phyloP scores from a whole-genome alignment of 2,113 vertebrate genomes.

The Proterorhinus semilunaris region DNA sequence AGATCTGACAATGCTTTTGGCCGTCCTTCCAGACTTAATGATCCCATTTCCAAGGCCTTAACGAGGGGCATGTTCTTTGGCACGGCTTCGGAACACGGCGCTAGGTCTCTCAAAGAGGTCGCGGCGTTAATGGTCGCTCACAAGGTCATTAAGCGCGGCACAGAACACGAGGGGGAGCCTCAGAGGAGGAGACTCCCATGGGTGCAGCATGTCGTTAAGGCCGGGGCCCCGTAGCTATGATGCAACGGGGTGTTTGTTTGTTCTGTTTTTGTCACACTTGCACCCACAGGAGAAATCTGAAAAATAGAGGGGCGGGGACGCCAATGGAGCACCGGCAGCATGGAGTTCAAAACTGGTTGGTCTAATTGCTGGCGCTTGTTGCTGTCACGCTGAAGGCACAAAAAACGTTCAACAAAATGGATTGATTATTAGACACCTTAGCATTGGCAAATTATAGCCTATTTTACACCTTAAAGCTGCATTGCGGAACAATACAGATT shows the following conservation, averaged over 20 bases:
- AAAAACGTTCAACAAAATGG: background rate
- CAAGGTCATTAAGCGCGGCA: conserved; percentile 56
- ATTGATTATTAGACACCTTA: too few relatives aligned
- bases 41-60: conserved; percentile 62
- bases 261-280: conserved; percentile 57
- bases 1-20: conserved; percentile 32
- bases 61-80: conserved; percentile 66
- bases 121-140: conserved; percentile 45
- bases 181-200: conserved; percentile 41
- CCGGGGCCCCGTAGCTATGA: conserved; percentile 29
- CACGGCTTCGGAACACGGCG: conserved; percentile 35
- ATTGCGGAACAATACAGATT: too few relatives aligned
- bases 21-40: conserved; percentile 62
- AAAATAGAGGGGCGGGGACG: conserved; percentile 33
- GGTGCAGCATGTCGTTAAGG: conserved; percentile 52
- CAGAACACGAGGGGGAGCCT: conserved; percentile 50
- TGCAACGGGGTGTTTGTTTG: conserved; percentile 35
- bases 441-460: too few relatives aligned
- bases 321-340: conserved; percentile 42
- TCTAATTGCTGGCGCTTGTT: conserved; percentile 31
- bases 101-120: conserved; percentile 50
- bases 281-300: conserved; percentile 34
- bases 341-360: conserved; percentile 21
- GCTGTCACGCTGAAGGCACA: background rate
- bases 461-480: too few relatives aligned